Base-by-base conservation (phyloP, 2,797 vertebrate species). In the Centroberyx gerrardi region DNA sequence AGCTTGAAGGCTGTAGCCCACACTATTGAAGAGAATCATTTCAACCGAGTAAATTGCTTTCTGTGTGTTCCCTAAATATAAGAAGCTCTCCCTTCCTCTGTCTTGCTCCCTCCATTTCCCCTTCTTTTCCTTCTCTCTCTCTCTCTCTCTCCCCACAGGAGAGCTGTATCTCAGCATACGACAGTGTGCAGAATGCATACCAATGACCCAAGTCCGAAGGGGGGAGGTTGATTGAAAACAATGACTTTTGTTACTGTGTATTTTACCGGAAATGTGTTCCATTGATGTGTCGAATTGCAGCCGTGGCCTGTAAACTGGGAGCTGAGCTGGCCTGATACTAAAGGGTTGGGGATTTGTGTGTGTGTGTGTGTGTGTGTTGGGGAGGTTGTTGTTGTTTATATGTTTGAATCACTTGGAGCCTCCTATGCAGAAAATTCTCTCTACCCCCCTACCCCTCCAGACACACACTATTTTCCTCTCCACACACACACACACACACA, bases 1-100 rank as follows among this genome's bases (percentile, higher is more conserved):
- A 94, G 91, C 90, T 86, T 83, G 80, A 91, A 87, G 83, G 86
- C 82, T 87, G 80, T 84, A 85, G 73, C 64, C 78, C 51, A 53
- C 48, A 72, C 82, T 82, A 81, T 77, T 90, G 89, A 90, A 76
- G 70, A 78, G 69, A 90, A 91, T 88, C 67, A 89, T 89, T 90
- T 85, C 78, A 82, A 54, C 71, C 66, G 60, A 76, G 73, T 86
- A 92, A 94, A 92, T 90, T 87, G 79, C 86, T 90, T 93, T 91
- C 65, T 74, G 79, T 67, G 82, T 68, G 78, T 77, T 85, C 68
- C 55, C 80, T 72, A 81, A 83, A 92, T 83, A 89, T 90, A 87
- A 77, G 65, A 76, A 1, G 15, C 42, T 77, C 69, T 52, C 60
- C 40, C 52, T 53, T 28, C 48, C 28, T 60, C 44, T 40, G 38